Evolutionary conservation across 2,888 invertebrate genomes (phyloP).

Genomic region (Drosophila aldrichi): DNA sequence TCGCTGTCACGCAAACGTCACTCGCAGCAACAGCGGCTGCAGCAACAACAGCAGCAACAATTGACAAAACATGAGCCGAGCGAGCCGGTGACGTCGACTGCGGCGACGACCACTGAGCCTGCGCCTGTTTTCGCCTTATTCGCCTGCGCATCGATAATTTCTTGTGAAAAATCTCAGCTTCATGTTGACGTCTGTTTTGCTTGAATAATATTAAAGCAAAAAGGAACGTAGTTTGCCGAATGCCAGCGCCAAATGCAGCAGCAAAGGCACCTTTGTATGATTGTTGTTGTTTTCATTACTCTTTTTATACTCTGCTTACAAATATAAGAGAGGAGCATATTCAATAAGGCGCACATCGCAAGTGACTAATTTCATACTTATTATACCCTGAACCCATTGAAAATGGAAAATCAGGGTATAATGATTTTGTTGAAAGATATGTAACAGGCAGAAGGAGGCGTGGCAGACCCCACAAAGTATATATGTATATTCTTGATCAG

Average conservation of each 20-base stretch:
- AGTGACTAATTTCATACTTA: background rate
- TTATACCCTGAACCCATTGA: no score
- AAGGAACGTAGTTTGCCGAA: conserved; percentile 68
- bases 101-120: conserved; percentile 34
- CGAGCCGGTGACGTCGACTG: conserved; percentile 16
- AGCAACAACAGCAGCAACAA: background rate
- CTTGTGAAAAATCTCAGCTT: conserved; percentile 79
- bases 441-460: no score
- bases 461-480: no score
- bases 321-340: background rate
- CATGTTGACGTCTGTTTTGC: conserved; percentile 48
- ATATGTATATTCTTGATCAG: no score
- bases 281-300: conserved; percentile 1
- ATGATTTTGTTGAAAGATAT: no score
- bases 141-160: conserved; percentile 67
- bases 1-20: conserved; percentile 77
- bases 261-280: conserved; percentile 16
- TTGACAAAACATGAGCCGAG: conserved; percentile 68
- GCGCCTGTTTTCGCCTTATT: conserved; percentile 58
- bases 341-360: background rate
- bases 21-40: conserved; percentile 13
- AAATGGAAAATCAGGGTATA: no score
- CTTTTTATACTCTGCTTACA: conserved; percentile 1
- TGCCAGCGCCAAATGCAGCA: conserved; percentile 72
- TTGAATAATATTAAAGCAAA: conserved; percentile 66